Evolutionary conservation across 2,888 invertebrate genomes (phyloP), one percentile per base, ranked within the genome.

Genomic region (Spilarctia lutea): DNA sequence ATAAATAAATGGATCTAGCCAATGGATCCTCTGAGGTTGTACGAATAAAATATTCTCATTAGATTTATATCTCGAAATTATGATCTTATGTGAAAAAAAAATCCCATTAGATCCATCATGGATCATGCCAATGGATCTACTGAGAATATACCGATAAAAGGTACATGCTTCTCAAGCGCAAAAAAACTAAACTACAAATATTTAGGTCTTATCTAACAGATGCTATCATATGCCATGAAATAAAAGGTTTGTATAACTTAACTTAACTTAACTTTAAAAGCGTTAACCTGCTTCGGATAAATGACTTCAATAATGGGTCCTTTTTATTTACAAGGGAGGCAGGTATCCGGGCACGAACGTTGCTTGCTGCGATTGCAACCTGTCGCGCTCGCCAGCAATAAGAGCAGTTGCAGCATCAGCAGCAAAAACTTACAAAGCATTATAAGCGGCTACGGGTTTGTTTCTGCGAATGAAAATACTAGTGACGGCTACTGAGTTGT

Each of bases 301-400:
- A 90, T 71, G 65, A 92, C 84, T 85, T 91, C 87, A 73, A 92
- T 88, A 65, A 86, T 85, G 4, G 92, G 91, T 20, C 90, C 90
- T n/a, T 80, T 87, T 71, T 92, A 92, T 0, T 86, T 90, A 84
- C 92, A 92, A 8, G 91, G 91, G n/a, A 88, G 80, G 73, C 87
- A 90, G 78, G 88, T 83, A 2, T 82, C 75, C 0, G 87, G 87
- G 6, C 0, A 82, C 71, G 10, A 75, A 71, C n/a, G 80, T 8
- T 0, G 85, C 11, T 68, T 45, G 7, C 39, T 45, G 7, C 69
- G 69, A 10, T 18, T 39, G 56, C 69, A 69, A 27, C 52, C 24
- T 7, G 39, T 27, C n/a, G 24, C 60, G 60, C 1, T 4, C 70
- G 33, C 30, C n/a, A 27, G 8, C 70, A 70, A 13, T 63, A 20